Base-by-base conservation (phyloP, 2,888 invertebrate genomes). In the Heliconius charithonia region DNA sequence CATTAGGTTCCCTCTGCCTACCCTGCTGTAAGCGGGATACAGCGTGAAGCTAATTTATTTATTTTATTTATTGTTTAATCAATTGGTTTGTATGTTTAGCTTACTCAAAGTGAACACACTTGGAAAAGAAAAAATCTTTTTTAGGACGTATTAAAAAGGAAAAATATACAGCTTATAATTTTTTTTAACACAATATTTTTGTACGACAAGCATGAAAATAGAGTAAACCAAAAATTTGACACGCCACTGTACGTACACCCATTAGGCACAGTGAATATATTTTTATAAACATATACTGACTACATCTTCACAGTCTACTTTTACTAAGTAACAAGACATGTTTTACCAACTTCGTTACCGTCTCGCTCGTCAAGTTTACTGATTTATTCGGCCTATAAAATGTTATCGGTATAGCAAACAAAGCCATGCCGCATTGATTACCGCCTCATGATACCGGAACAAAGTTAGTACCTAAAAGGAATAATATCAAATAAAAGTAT, bases 321-420 rank as follows among this genome's bases (percentile, higher is more conserved):
- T 69, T 72, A 16, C 59, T 72, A 37, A 72, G 72, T 65, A 66
- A 77, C 56, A 77, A 72, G 66, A 77, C 72, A 72, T 67, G 62
- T 67, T 78, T 67, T 74, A 67, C 25, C 66, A 74, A 78, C 67
- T 67, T 73, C 25, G 72, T 65, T 65, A 32, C 77, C 51, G 72
- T 59, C 72, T 37, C 63, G 74, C 65, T 73, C 73, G 67, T 62
- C 65, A 67, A 74, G 66, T 72, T 78, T 78, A 77, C 72, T 73
- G 72, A 72, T 77, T 77, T 73, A 72, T 77, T 72, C 56, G 66
- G 37, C 66, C 77, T 66, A 72, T 77, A 77, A 72, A 77, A 77
- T 41, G 72, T 77, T 74, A 74, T 77, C 72, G 66, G 27, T 56
- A 65, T 66, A 77, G 37, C 77, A 77, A 73, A 77, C 77, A 77